Conservation (phyloP, 2,113 vertebrate species). For the Festucalex cinctus region DNA sequence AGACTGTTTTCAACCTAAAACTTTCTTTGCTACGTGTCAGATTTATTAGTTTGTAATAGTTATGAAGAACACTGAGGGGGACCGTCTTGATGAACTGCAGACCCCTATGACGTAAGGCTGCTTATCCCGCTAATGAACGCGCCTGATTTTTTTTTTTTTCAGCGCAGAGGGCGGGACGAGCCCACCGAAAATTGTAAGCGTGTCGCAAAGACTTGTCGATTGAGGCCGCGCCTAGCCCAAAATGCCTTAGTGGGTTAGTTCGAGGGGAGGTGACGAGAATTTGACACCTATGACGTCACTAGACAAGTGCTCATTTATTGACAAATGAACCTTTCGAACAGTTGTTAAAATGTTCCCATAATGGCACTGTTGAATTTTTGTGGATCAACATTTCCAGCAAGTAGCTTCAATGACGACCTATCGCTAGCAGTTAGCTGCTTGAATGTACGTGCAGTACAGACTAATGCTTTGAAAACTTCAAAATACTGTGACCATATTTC, state of each 20-base stretch:
- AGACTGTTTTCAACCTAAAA: constrained; percentile 1
- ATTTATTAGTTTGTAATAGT: background rate
- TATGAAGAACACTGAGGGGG: background rate
- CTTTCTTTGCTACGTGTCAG: background rate
- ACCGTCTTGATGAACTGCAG: background rate
- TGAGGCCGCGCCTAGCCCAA: background rate
- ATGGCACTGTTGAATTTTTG: background rate
- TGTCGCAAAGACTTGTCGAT: background rate
- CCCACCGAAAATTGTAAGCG: background rate
- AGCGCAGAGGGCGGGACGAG: background rate
- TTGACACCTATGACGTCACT: background rate
- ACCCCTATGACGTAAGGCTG: background rate
- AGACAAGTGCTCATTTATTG: background rate
- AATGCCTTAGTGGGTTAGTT: constrained; percentile 3
- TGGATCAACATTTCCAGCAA: background rate
- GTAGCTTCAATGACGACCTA: background rate
- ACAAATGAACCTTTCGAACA: background rate
- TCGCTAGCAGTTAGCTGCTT: background rate
- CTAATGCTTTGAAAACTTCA: background rate
- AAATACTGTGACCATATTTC: background rate
- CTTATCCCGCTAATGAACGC: background rate
- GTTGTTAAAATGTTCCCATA: background rate
- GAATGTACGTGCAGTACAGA: background rate
- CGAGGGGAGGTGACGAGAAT: background rate
- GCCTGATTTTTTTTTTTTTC: no score